phyloP scores from a whole-genome alignment of 1,140 invertebrate species.

The Drosophila orosa region DNA sequence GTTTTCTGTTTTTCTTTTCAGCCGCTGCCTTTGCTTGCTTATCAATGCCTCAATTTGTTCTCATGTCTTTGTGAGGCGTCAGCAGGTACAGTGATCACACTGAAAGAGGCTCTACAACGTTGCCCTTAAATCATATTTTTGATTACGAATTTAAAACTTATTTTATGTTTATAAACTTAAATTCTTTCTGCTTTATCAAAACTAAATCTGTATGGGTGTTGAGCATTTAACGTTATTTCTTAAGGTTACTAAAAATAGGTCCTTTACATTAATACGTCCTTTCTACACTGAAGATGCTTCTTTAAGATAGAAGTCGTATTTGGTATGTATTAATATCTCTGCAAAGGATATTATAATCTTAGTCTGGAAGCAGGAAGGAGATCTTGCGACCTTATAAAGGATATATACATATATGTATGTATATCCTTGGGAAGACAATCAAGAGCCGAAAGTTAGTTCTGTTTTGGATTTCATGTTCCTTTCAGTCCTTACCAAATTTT shows the following conservation, averaged over 20 bases:
- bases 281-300: too few relatives aligned
- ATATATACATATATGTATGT: too few relatives aligned
- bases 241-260: too few relatives aligned
- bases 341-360: not conserved
- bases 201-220: too few relatives aligned
- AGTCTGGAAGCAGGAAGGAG: too few relatives aligned
- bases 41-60: conserved; percentile 50
- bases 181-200: not conserved
- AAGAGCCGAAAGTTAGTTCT: too few relatives aligned
- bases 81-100: conserved; percentile 25
- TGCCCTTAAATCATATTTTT: not conserved
- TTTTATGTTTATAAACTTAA: not conserved
- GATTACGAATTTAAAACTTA: not conserved
- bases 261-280: too few relatives aligned
- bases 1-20: conserved; percentile 35
- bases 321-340: not conserved
- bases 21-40: conserved; percentile 17
- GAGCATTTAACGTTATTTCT: too few relatives aligned
- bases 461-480: not conserved
- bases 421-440: too few relatives aligned
- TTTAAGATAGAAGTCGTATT: too few relatives aligned
- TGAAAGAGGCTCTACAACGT: too few relatives aligned
- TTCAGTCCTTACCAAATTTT: not conserved
- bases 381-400: too few relatives aligned
- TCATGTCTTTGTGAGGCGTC: conserved; percentile 7